Base-by-base conservation (phyloP, 1,140 invertebrate genomes). In the Drosophila sp. region DNA sequence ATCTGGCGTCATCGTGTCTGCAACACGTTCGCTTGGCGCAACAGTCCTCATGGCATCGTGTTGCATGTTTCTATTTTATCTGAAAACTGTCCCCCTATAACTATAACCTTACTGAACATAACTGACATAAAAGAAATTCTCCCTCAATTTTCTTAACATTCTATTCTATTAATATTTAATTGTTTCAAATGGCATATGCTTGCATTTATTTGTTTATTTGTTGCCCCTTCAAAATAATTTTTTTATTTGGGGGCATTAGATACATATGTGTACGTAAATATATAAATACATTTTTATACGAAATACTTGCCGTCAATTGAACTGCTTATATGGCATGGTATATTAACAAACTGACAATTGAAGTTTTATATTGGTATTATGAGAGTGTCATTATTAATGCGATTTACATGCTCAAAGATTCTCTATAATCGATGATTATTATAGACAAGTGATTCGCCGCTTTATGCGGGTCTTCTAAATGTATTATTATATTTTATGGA, bases 101-200 rank as follows among this genome's bases (percentile, higher is more conserved):
- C 50, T 29, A 16, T 14, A 29, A 50, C 29, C 16, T 14, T 14
- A 50, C 50, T 34, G 8, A 53, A 50, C 27, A 32, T 48, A 48
- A 27, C 27, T 50, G 43, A 2, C 27, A 29, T 50, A 29, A 14
- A 21, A 48, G n/a, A 48, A 46, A 38, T 59, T 27, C 16, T 16
- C 29, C 25, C 46, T 50, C 6, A 50, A 29, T 50, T 50, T 29
- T 32, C 25, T 32, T 13, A 46, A 51, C 27, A 61, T 76, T 62
- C 18, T 21, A 51, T 67, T 76, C 51, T 51, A 72, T 66, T 71
- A 64, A 71, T 65, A 65, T 57, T 78, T 65, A 83, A 87, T 87
- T 89, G 83, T 73, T 56, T 65, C 69, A 38, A 77, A 72, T 75
- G 57, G 48, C 32, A 78, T 71, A 82, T 79, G 82, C 87, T 78